Percentiles rank a stretch among this genome's conserved stretches.
phyloP scores from a whole-genome alignment of 2,797 vertebrate genomes.

The Eulemur rubriventer region DNA sequence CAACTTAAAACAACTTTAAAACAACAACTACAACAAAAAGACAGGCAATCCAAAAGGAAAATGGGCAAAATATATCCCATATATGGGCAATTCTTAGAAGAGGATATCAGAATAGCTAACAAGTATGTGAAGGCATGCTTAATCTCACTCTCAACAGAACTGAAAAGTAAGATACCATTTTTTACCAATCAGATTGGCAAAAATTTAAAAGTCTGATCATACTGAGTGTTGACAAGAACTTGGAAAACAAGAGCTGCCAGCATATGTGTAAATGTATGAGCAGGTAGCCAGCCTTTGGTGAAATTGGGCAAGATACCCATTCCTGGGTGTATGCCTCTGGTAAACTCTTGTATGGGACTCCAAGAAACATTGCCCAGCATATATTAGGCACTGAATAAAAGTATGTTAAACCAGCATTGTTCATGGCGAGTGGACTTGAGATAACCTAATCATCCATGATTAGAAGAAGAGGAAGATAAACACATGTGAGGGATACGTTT shows the following conservation, averaged over 20 bases:
- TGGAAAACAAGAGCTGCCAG: not conserved
- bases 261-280: not conserved
- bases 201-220: not conserved
- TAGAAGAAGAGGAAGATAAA: not conserved
- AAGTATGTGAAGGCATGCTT: not conserved
- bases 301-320: not conserved
- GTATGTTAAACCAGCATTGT: not conserved
- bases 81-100: not conserved
- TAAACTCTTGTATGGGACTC: not conserved
- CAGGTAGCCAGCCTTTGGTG: not conserved
- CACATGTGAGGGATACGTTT: not conserved
- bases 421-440: not conserved
- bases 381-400: not conserved
- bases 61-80: not conserved
- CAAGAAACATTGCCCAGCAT: not conserved
- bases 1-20: not conserved
- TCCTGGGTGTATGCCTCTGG: not conserved
- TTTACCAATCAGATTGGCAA: not conserved
- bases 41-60: not conserved
- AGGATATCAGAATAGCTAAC: not conserved
- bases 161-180: not conserved
- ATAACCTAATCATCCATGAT: not conserved
- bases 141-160: not conserved
- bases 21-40: not conserved
- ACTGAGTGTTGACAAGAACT: not conserved